phyloP scores from a whole-genome alignment of 2,888 invertebrate species.

The Melipona beecheii region DNA sequence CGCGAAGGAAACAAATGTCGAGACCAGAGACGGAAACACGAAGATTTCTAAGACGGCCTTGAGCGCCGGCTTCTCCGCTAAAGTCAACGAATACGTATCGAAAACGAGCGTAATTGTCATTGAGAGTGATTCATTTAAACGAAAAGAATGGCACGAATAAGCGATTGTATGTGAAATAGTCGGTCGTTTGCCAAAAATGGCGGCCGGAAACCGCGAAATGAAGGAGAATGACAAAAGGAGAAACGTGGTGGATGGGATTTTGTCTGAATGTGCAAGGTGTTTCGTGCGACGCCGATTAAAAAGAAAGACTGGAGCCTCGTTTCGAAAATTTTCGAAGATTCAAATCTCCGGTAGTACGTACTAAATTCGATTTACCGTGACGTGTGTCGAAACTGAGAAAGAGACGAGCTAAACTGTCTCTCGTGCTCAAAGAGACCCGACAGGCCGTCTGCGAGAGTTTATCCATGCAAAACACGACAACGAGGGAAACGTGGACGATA shows the following conservation, averaged over 20 bases:
- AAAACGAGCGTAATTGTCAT: slow-evolving; percentile 64
- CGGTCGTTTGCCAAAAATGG: slow-evolving; percentile 50
- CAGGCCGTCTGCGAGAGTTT: background rate
- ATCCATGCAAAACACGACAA: background rate
- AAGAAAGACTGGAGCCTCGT: too few relatives aligned
- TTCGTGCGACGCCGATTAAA: background rate
- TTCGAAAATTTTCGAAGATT: too few relatives aligned
- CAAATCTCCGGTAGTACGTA: too few relatives aligned
- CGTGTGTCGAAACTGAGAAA: too few relatives aligned
- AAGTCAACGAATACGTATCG: slow-evolving; percentile 49
- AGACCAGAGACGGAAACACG: background rate
- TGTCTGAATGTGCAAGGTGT: slow-evolving; percentile 5
- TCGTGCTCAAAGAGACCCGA: too few relatives aligned
- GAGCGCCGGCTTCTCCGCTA: too few relatives aligned
- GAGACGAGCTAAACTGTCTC: too few relatives aligned
- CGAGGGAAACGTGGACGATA: background rate
- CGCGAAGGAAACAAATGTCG: background rate
- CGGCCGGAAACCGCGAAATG: background rate
- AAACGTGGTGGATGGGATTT: slow-evolving; percentile 32
- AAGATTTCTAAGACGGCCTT: slow-evolving; percentile 9
- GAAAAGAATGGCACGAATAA: slow-evolving; percentile 59
- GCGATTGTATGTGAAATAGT: slow-evolving; percentile 50
- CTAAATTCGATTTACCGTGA: too few relatives aligned
- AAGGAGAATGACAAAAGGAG: slow-evolving; percentile 30
- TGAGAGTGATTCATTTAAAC: slow-evolving; percentile 65